Conservation (phyloP, 1,140 invertebrate genomes). For the Zaprionus lachaisei region DNA sequence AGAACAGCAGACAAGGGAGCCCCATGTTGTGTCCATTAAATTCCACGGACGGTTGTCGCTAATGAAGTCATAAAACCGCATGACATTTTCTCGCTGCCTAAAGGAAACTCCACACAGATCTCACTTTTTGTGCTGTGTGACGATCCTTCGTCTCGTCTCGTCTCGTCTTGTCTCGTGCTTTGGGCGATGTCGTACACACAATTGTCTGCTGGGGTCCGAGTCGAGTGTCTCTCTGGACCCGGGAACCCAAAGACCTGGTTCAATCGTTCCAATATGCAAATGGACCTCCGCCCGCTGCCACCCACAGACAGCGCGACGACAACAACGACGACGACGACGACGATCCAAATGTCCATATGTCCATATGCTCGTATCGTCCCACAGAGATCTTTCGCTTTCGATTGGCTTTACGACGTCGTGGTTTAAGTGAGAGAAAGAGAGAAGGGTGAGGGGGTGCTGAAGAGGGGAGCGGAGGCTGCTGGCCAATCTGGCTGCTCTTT, state of each 20-base stretch:
- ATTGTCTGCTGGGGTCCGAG: conserved; percentile 48
- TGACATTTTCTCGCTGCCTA: conserved; percentile 73
- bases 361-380: conserved; percentile 56
- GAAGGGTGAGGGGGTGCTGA: neutral
- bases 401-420: conserved; percentile 64
- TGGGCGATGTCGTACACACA: conserved; percentile 47
- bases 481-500: conserved; percentile 50
- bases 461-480: neutral
- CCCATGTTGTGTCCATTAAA: conserved; percentile 62
- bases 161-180: conserved; percentile 5
- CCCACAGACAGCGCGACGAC: conserved; percentile 58
- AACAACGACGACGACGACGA: conserved; percentile 21
- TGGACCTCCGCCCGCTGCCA: conserved; percentile 66
- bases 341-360: conserved; percentile 73
- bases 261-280: conserved; percentile 81
- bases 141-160: conserved; percentile 44
- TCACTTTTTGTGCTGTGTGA: conserved; percentile 62
- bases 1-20: conserved; percentile 6
- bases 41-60: conserved; percentile 69
- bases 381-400: conserved; percentile 74
- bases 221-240: conserved; percentile 2
- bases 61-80: conserved; percentile 82
- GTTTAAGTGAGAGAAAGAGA: neutral
- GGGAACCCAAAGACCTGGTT: conserved; percentile 25
- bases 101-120: conserved; percentile 55